A percentile compares a stretch with the other conserved stretches of the same genome.
These are phyloP conservation scores for Peromyscus attwateri DNA, from an alignment of 2,797 vertebrate species.

Conservation along the genomic window DNA sequence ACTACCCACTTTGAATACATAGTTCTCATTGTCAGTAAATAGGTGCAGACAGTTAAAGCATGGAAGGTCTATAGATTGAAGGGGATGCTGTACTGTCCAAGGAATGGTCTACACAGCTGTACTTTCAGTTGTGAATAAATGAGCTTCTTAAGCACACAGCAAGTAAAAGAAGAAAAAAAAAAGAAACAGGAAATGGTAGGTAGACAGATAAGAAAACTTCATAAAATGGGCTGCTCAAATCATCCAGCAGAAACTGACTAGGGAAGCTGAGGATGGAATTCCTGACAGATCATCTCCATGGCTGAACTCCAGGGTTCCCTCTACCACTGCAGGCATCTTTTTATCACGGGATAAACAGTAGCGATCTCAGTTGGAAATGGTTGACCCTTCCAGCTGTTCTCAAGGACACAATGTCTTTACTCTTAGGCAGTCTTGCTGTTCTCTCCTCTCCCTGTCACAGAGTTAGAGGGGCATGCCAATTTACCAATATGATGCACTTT, in stretches of 20 bases:
- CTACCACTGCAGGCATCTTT: neutral
- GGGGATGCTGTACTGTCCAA: neutral
- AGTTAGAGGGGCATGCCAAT: neutral
- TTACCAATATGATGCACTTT: neutral
- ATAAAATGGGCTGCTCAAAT: too few species aligned
- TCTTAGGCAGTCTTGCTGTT: neutral
- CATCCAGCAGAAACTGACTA: neutral
- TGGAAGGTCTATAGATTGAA: neutral
- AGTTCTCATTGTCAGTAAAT: neutral
- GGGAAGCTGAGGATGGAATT: neutral
- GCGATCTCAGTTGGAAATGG: neutral
- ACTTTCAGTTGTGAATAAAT: neutral
- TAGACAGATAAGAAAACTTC: neutral
- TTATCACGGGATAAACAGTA: neutral
- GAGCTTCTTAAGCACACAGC: neutral
- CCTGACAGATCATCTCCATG: too few species aligned
- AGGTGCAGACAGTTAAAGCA: neutral
- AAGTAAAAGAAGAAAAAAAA: neutral
- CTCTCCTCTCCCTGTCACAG: neutral
- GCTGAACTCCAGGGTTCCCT: neutral
- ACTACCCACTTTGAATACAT: neutral
- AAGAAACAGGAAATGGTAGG: neutral
- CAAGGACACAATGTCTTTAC: neutral
- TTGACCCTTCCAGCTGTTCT: neutral
- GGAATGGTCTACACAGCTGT: neutral